Base-by-base conservation (phyloP, 1,140 invertebrate genomes). In the Acromyrmex heyeri region DNA sequence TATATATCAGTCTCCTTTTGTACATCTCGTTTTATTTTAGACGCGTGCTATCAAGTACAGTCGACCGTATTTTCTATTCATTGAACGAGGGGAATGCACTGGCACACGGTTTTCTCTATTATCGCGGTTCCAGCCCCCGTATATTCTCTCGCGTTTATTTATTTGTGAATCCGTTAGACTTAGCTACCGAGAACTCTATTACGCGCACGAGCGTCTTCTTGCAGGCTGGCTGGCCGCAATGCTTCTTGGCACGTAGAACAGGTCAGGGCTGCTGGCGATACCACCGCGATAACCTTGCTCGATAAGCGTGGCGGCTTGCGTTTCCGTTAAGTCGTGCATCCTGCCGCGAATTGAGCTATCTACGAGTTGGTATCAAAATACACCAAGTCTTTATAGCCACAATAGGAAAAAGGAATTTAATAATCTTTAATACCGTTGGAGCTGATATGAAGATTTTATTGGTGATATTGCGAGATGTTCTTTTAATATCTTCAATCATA, bases 191-290 rank as follows among this genome's bases (percentile, higher is more conserved):
- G 79, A 82, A 82, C 79, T 73, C 67, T 59, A 82, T 82, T 82
- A 82, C 67, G 79, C 79, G 53, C 79, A 82, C 79, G 59, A 85
- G 62, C 50, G 34, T 85, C 55, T 85, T 62, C 64, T 50, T 21
- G 34, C 72, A 44, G 38, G 48, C 48, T 34, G 75, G 48, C 76
- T 67, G 75, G 83, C 83, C 53, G 61, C 76, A 30, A 55, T 86
- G 50, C 34, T 86, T 86, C 83, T 86, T 87, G 81, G 59, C 82
- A 87, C 48, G 86, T 77, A 88, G 85, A 88, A 44, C 83, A 14
- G 83, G 75, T 86, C 83, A 86, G 73, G 73, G 75, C 73, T 86
- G 83, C 50, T 78, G 38, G 38, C 70, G 73, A 78, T 67, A 79
- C 59, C 24, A 86, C 75, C 7, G 53, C 30, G 83, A 86, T 86